Percentiles rank a stretch among this genome's conserved stretches.
phyloP scores from a whole-genome alignment of 2,888 invertebrate species.

The Caenorhabditis imperialis region DNA sequence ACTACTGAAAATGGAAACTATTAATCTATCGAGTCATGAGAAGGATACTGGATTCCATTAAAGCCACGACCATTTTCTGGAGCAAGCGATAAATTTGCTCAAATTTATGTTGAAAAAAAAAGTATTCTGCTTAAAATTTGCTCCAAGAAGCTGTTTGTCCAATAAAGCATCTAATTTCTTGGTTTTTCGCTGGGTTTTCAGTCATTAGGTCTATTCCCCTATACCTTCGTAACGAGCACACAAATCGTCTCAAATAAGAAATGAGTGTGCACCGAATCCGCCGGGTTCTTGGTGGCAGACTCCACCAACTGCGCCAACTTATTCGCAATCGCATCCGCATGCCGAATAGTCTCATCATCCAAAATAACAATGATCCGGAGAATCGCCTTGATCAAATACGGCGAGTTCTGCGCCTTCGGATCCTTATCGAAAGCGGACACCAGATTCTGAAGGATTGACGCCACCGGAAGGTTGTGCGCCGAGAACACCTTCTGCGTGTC shows the following conservation, averaged over 20 bases:
- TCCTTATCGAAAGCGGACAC: slow-evolving; percentile 84
- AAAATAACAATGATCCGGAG: slow-evolving; percentile 72
- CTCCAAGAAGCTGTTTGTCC: too few species aligned
- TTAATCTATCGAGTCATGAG: too few species aligned
- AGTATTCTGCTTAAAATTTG: too few species aligned
- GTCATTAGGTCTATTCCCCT: background rate
- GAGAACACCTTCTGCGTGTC: slow-evolving; percentile 79
- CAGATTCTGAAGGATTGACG: slow-evolving; percentile 86
- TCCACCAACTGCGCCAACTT: slow-evolving; percentile 66
- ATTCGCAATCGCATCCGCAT: slow-evolving; percentile 66
- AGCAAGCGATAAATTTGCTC: too few species aligned
- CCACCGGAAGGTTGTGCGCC: slow-evolving; percentile 83
- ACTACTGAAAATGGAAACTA: too few species aligned
- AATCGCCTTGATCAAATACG: slow-evolving; percentile 94
- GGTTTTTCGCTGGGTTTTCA: too few species aligned
- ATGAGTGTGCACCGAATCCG: slow-evolving; percentile 97
- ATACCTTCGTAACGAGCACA: slow-evolving; percentile 81
- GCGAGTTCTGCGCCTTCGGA: slow-evolving; percentile 88
- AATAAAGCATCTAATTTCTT: too few species aligned
- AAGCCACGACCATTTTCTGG: too few species aligned
- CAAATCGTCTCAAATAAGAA: slow-evolving; percentile 96
- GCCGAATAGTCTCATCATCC: slow-evolving; percentile 67
- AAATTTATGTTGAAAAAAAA: too few species aligned
- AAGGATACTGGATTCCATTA: too few species aligned
- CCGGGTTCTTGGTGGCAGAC: slow-evolving; percentile 81